Percentiles rank a stretch among this genome's conserved stretches.
phyloP scores from a whole-genome alignment of 2,888 invertebrate genomes.

The Drosophila gaucha region DNA sequence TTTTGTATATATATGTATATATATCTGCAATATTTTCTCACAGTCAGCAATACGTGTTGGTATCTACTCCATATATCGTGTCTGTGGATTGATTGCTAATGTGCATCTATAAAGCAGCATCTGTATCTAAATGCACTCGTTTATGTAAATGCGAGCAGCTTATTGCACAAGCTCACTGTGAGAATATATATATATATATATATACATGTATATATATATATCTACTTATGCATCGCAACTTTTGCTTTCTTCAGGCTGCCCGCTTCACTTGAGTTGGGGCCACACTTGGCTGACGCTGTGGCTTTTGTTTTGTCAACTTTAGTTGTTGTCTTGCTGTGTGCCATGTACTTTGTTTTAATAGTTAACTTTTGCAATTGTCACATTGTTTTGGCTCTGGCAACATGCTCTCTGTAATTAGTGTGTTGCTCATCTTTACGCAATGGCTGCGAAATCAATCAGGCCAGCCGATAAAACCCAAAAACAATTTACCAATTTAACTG shows the following conservation, averaged over 20 bases:
- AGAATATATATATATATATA: conserved; percentile 32
- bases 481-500: conserved; percentile 33
- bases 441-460: conserved; percentile 44
- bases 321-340: conserved; percentile 25
- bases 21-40: conserved; percentile 53
- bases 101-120: conserved; percentile 54
- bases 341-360: conserved; percentile 46
- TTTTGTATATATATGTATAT: not conserved
- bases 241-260: not conserved
- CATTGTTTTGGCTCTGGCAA: conserved; percentile 62
- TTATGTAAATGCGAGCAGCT: conserved; percentile 43
- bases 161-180: conserved; percentile 40
- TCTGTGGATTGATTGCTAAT: conserved; percentile 73
- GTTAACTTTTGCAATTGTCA: conserved; percentile 71
- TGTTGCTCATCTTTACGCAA: conserved; percentile 56
- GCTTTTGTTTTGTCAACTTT: conserved; percentile 69
- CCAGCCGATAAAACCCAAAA: conserved; percentile 14
- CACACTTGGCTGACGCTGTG: conserved; percentile 21
- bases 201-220: not conserved
- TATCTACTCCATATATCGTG: conserved; percentile 31
- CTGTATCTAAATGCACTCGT: conserved; percentile 48
- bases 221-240: not conserved
- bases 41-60: conserved; percentile 48
- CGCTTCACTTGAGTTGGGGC: conserved; percentile 55
- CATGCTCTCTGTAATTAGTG: conserved; percentile 50